Evolutionary conservation across 1,140 invertebrate species (phyloP), one percentile per base, ranked within the genome.

Genomic region (Prorops nasuta): DNA sequence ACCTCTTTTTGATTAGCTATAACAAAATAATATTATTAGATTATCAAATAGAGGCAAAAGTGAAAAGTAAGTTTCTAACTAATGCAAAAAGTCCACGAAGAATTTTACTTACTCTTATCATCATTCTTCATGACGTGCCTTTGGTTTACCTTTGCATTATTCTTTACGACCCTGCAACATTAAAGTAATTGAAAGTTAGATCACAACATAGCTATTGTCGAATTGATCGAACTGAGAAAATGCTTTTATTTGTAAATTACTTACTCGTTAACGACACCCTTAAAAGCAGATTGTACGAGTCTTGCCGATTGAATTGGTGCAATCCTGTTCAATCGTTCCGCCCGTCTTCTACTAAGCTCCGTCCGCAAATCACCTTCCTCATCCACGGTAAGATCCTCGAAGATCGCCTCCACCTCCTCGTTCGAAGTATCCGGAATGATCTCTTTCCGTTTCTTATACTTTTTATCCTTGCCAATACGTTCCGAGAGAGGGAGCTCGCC

Each of bases 251-350:
- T 16, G 14, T 40, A 24, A 24, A 17, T 35, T 59, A 73, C 71
- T 51, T 60, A 76, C 74, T 76, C 74, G 39, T 69, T 72, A 34
- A 74, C 72, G 52, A 76, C 71, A 14, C 73, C 71, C 58, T 76
- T 74, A 20, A 76, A 76, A 20, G 72, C 73, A n/a, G 73, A 76
- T 20, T 76, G 72, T 22, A 76, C 58, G 21, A 76, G 60, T 45
- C 73, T 58, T 12, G 72, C 73, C 3, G 72, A 73, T n/a, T 76
- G 73, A 42, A 74, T 64, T 0, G 72, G 69, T 2, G 60, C 63
- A 39, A 57, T 55, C 44, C 65, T 63, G 9, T 73, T 74, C 19
- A 75, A 51, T 48, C 70, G 60, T 37, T 76, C 74, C 0, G 72
- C 73, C 12, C 73, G 63, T 39, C 69, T 69, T 32, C 73, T 69